Conservation (phyloP, 2,888 invertebrate genomes). For the Lampropteryx suffumata region DNA sequence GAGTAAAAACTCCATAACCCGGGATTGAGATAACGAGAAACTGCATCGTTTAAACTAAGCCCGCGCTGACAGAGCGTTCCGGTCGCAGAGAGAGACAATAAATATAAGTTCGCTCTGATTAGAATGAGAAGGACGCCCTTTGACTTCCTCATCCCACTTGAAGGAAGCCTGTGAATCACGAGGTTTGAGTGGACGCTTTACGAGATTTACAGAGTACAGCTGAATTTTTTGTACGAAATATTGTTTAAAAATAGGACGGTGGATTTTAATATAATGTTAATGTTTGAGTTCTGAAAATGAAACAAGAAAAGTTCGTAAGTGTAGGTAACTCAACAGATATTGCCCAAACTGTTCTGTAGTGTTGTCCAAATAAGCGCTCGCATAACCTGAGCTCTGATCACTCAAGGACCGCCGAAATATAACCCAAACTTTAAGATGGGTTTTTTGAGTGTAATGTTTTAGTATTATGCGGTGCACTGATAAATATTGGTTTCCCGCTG, state of each 20-base stretch:
- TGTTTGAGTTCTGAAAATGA: conserved; percentile 17
- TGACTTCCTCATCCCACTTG: conserved; percentile 45
- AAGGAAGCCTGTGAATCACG: conserved; percentile 50
- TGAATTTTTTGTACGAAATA: conserved; percentile 18
- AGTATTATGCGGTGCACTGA: conserved; percentile 67
- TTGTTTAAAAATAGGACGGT: conserved; percentile 16
- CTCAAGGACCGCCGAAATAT: conserved; percentile 65
- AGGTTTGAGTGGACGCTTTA: conserved; percentile 55
- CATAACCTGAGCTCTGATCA: conserved; percentile 66
- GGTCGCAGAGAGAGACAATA: conserved; percentile 46
- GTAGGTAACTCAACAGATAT: conserved; percentile 51
- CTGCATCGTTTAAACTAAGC: conserved; percentile 54
- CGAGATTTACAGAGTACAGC: conserved; percentile 50
- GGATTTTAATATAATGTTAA: conserved; percentile 21
- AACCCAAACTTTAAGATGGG: conserved; percentile 60
- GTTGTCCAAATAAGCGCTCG: conserved; percentile 67
- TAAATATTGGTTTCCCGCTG: conserved; percentile 70
- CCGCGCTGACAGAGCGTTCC: conserved; percentile 46
- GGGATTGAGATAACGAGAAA: conserved; percentile 56
- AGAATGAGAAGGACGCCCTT: conserved; percentile 49
- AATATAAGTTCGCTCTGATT: conserved; percentile 41
- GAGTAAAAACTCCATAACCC: conserved; percentile 49
- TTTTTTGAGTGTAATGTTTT: conserved; percentile 65
- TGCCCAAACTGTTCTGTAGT: conserved; percentile 69
- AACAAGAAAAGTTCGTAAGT: conserved; percentile 28